Evolutionary conservation across 2,797 vertebrate species (phyloP).

Genomic region (Chaunax sp.): DNA sequence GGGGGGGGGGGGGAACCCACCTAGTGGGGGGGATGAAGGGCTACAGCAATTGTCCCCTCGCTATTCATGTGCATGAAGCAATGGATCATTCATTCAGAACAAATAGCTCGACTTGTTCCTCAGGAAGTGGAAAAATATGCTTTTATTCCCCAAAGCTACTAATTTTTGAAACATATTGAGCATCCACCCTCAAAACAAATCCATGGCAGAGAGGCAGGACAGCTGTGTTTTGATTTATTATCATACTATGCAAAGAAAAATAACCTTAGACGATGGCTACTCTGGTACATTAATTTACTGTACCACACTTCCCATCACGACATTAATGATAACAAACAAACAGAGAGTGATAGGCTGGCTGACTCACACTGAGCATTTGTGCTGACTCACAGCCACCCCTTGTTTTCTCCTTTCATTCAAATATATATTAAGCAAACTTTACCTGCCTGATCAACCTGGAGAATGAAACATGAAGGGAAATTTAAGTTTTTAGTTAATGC

Average conservation of each 20-base stretch:
- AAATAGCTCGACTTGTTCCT: conserved; percentile 50
- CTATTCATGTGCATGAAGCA: conserved; percentile 47
- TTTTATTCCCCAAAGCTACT: conserved; percentile 34
- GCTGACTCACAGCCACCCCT: conserved; percentile 65
- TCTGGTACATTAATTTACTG: conserved; percentile 48
- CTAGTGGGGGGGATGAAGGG: conserved; percentile 46
- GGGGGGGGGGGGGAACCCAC: conserved; percentile 30
- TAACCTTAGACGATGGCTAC: conserved; percentile 56
- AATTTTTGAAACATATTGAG: conserved; percentile 51
- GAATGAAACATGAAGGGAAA: conserved; percentile 19
- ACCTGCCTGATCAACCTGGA: conserved; percentile 20
- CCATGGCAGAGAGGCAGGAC: conserved; percentile 30
- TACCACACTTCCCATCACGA: conserved; percentile 47
- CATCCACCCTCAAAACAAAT: conserved; percentile 38
- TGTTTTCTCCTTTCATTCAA: conserved; percentile 38
- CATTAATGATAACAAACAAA: conserved; percentile 54
- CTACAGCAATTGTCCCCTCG: conserved; percentile 12
- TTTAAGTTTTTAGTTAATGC: conserved; percentile 34
- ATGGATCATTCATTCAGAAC: conserved; percentile 61
- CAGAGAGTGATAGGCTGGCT: conserved; percentile 38
- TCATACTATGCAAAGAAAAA: conserved; percentile 39
- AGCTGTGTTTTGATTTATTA: conserved; percentile 53
- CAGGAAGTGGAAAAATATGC: conserved; percentile 30
- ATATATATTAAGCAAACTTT: conserved; percentile 33
- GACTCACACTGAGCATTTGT: conserved; percentile 59